A percentile compares a stretch with the other conserved stretches of the same genome.
Conservation (phyloP, 2,113 vertebrate genomes). For the Scatophagus argus region DNA sequence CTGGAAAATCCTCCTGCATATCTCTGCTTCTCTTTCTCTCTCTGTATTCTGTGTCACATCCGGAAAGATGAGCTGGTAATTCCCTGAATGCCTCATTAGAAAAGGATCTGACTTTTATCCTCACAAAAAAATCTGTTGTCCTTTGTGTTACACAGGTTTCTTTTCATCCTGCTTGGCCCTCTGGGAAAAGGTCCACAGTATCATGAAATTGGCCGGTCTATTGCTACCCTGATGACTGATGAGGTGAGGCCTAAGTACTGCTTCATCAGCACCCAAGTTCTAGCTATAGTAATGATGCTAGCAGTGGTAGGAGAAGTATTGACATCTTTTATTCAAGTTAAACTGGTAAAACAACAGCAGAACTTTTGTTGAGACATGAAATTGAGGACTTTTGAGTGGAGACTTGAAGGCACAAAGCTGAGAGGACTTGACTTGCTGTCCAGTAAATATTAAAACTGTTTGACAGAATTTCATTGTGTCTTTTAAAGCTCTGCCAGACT, state of each 20-base stretch:
- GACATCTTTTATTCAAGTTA: neutral
- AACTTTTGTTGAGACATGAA: too few relatives aligned
- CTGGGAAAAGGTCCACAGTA: slow-evolving; percentile 97
- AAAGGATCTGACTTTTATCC: slow-evolving; percentile 10
- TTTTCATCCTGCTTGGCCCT: slow-evolving; percentile 97
- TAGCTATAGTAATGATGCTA: too few relatives aligned
- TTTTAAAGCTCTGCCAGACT: slow-evolving; percentile 2
- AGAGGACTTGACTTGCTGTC: neutral
- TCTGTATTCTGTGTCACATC: neutral
- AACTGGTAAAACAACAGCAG: too few relatives aligned
- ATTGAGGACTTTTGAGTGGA: neutral
- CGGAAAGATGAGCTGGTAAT: neutral
- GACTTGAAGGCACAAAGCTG: neutral
- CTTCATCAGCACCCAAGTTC: neutral
- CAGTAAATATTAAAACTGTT: neutral
- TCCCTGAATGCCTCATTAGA: slow-evolving; percentile 11
- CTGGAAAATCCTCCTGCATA: neutral
- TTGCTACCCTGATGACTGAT: slow-evolving; percentile 98
- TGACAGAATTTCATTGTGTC: neutral
- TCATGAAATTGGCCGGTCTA: slow-evolving; percentile 98
- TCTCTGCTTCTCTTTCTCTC: neutral
- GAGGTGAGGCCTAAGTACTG: slow-evolving; percentile 86
- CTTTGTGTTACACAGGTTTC: slow-evolving; percentile 87
- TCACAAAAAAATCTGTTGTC: slow-evolving; percentile 21
- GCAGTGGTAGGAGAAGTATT: neutral